phyloP scores from a whole-genome alignment of 2,888 invertebrate genomes.

The Acleris literana region DNA sequence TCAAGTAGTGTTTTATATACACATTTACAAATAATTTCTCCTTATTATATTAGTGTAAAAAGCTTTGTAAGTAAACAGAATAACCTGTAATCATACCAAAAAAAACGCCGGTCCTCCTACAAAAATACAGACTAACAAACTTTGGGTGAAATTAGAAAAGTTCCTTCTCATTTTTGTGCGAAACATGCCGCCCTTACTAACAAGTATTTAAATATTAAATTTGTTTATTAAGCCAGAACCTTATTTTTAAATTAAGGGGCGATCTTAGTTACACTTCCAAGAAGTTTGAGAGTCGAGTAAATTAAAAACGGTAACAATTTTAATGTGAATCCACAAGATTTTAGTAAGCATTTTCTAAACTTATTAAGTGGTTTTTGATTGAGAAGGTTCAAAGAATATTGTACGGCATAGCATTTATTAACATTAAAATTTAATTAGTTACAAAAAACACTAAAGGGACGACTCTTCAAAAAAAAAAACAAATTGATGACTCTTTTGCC shows the following conservation, averaged over 20 bases:
- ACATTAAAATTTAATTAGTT: too few species aligned
- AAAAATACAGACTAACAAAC: constrained; percentile 21
- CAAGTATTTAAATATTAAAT: constrained; percentile 65
- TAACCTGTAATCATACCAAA: too few species aligned
- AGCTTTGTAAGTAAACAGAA: too few species aligned
- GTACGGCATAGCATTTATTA: too few species aligned
- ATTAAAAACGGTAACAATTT: constrained; percentile 14
- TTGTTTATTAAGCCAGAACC: constrained; percentile 52
- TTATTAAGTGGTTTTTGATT: not conserved
- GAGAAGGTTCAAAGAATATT: too few species aligned
- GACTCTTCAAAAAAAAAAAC: too few species aligned
- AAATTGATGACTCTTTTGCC: too few species aligned
- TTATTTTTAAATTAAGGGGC: constrained; percentile 42
- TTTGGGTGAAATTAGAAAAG: constrained; percentile 62
- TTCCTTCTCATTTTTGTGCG: constrained; percentile 50
- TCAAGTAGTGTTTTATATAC: too few species aligned
- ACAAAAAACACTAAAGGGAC: too few species aligned
- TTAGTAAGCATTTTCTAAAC: not conserved
- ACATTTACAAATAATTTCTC: too few species aligned
- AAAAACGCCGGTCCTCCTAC: not conserved
- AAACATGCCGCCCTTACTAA: constrained; percentile 46
- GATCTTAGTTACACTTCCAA: constrained; percentile 10
- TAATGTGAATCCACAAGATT: not conserved
- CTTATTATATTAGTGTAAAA: too few species aligned
- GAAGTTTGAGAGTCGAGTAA: not conserved